A percentile compares a stretch with the other conserved stretches of the same genome.
Evolutionary conservation across 2,797 vertebrate genomes (phyloP).

Genomic region (Kryptolebias ocellatus): DNA sequence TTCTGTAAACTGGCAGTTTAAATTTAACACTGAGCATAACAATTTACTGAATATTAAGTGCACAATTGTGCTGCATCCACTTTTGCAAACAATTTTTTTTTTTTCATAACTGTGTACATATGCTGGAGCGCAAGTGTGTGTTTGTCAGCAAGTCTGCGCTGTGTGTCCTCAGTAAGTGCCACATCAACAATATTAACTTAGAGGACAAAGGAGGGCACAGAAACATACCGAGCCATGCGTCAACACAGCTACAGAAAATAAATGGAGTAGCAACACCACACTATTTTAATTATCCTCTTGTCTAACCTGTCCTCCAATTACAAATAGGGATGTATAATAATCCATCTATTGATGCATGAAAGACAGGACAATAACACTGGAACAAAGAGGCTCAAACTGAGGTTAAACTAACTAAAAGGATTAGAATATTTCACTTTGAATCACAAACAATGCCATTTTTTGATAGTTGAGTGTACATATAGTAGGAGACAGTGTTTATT

Average conservation of each 20-base stretch:
- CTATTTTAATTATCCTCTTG: conserved; percentile 79
- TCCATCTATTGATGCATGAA: conserved; percentile 80
- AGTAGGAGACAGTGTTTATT: conserved; percentile 53
- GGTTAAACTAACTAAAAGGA: conserved; percentile 54
- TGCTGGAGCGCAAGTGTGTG: conserved; percentile 45
- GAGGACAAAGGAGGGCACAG: conserved; percentile 74
- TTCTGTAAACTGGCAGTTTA: conserved; percentile 1
- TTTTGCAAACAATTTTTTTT: conserved; percentile 35
- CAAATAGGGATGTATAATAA: conserved; percentile 78
- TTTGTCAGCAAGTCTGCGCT: conserved; percentile 60
- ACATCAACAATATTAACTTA: conserved; percentile 78
- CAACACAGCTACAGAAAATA: conserved; percentile 69
- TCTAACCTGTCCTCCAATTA: conserved; percentile 81
- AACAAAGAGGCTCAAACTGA: conserved; percentile 51
- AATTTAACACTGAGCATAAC: conserved; percentile 12
- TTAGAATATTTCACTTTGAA: conserved; percentile 34
- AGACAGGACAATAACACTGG: conserved; percentile 75
- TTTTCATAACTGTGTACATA: conserved; percentile 29
- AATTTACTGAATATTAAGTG: conserved; percentile 18
- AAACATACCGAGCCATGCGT: conserved; percentile 53
- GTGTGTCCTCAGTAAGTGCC: conserved; percentile 69
- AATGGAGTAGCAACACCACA: conserved; percentile 68
- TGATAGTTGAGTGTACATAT: conserved; percentile 13
- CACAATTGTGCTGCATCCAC: conserved; percentile 27
- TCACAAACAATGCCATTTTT: conserved; percentile 30